Conservation (phyloP, 1,140 invertebrate species). For the Melipona quadrifasciata region DNA sequence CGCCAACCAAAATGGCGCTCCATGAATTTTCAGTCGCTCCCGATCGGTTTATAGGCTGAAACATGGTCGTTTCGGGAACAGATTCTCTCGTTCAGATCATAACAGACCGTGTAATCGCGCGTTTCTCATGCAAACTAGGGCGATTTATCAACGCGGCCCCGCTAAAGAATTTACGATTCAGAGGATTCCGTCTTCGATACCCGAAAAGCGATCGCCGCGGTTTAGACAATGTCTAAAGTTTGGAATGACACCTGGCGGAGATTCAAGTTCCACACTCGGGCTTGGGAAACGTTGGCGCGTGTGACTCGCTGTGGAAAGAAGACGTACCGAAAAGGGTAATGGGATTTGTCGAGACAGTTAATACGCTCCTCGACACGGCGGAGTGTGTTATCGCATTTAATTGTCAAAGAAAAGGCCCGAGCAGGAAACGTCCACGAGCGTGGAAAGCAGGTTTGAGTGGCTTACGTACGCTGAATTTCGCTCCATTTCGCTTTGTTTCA, state of each 20-base stretch:
- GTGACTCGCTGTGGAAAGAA: neutral
- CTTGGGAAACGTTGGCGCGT: neutral
- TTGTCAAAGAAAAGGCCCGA: constrained; percentile 30
- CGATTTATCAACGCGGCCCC: too few relatives aligned
- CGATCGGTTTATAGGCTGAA: neutral
- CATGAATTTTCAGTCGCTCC: neutral
- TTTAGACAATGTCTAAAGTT: neutral
- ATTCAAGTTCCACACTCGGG: neutral
- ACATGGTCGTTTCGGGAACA: neutral
- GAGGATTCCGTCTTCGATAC: too few relatives aligned
- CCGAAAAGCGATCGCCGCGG: neutral
- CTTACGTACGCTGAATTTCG: constrained; percentile 21
- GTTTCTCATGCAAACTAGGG: too few relatives aligned
- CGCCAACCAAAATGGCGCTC: neutral
- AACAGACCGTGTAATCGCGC: neutral
- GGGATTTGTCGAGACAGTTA: neutral
- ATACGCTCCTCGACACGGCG: neutral
- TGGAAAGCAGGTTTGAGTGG: constrained; percentile 25
- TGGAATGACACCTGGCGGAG: neutral
- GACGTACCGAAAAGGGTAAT: constrained; percentile 3
- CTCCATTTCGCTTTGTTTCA: constrained; percentile 21
- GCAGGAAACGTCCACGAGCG: neutral
- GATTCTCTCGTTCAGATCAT: neutral
- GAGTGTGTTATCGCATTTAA: constrained; percentile 31
- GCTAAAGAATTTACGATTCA: neutral